phyloP scores from a whole-genome alignment of 2,797 vertebrate species.

The Tarsius wallacei region DNA sequence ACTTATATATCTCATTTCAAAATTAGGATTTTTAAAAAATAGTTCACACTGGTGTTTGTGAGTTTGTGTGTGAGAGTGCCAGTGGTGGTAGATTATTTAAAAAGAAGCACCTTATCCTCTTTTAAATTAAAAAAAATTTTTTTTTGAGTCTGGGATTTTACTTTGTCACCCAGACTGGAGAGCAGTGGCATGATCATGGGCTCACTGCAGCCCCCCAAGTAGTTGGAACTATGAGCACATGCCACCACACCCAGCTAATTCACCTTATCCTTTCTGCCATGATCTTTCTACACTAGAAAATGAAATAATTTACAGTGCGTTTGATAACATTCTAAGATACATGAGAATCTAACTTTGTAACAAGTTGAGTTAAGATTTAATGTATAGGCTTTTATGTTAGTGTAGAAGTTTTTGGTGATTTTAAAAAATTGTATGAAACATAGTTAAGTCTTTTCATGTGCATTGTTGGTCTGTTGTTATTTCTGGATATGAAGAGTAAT shows the following conservation, averaged over 20 bases:
- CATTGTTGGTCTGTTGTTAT: background rate
- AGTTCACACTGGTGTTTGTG: constrained; percentile 49
- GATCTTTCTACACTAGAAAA: constrained; percentile 35
- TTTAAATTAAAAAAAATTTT: too few species aligned
- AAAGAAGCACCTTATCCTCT: constrained; percentile 24
- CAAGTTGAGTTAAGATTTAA: constrained; percentile 73
- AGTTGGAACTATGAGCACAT: too few species aligned
- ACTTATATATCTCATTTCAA: constrained; percentile 35
- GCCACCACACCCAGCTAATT: too few species aligned
- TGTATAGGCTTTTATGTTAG: constrained; percentile 52
- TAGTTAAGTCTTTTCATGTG: background rate
- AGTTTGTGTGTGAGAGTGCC: background rate
- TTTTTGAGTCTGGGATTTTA: too few species aligned
- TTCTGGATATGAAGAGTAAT: constrained; percentile 8
- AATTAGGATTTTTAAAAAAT: constrained; percentile 51
- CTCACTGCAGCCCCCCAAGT: too few species aligned
- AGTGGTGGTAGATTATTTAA: constrained; percentile 53
- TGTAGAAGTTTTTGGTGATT: background rate
- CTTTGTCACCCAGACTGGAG: too few species aligned
- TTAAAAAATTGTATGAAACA: background rate
- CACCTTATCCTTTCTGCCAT: constrained; percentile 41
- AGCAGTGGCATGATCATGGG: too few species aligned
- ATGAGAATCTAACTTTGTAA: constrained; percentile 72
- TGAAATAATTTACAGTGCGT: constrained; percentile 57
- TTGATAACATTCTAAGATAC: constrained; percentile 61